Evolutionary conservation across 2,113 vertebrate species (phyloP).

Genomic region (Dromiciops gliroides): DNA sequence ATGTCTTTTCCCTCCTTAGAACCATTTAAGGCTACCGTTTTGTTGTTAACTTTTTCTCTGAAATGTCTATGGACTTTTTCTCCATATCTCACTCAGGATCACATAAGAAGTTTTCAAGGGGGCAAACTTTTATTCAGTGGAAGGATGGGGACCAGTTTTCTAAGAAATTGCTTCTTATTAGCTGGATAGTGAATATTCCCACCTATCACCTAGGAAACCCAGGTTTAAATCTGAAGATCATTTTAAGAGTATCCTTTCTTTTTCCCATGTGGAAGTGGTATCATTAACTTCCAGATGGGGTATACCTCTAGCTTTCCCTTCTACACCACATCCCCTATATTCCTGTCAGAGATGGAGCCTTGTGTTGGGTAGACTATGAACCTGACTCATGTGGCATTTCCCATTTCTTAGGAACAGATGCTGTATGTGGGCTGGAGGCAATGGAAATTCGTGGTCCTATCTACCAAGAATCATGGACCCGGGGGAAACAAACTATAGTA

Average conservation of each 20-base stretch:
- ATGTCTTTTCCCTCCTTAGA: not conserved
- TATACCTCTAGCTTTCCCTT: not conserved
- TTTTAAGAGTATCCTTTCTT: not conserved
- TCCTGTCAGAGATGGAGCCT: not conserved
- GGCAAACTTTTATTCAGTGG: not conserved
- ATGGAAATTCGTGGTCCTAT: not conserved
- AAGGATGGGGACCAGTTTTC: not conserved
- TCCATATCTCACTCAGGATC: not conserved
- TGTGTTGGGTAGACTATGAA: not conserved
- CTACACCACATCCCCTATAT: not conserved
- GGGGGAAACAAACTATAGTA: not conserved
- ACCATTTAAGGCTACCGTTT: not conserved
- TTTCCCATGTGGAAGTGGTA: not conserved
- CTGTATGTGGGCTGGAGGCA: not conserved
- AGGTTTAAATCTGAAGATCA: not conserved
- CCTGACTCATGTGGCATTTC: not conserved
- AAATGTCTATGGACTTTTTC: not conserved
- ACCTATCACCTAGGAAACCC: not conserved
- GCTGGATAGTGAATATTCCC: not conserved
- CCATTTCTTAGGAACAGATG: not conserved
- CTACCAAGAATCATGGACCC: not conserved
- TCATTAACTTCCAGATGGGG: not conserved
- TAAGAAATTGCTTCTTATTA: not conserved
- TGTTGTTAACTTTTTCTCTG: not conserved
- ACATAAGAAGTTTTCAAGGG: not conserved